Conservation (phyloP, 2,797 vertebrate genomes). For the Eutrigla gurnardus region DNA sequence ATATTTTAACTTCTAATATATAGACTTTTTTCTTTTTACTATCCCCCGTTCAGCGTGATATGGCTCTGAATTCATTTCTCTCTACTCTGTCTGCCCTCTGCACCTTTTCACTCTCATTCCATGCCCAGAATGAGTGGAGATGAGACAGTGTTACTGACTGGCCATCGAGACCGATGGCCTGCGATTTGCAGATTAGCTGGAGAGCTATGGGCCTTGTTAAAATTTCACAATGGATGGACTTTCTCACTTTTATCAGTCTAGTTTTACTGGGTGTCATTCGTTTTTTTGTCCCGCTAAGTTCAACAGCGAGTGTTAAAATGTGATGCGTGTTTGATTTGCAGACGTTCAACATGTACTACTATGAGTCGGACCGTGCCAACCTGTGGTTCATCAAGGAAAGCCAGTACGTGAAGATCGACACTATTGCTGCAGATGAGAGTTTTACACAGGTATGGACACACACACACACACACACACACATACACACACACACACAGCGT, state of each 20-base stretch:
- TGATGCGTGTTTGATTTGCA: constrained; percentile 61
- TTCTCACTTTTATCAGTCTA: constrained; percentile 11
- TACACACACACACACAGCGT: not conserved
- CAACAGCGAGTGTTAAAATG: not conserved
- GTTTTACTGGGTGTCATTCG: constrained; percentile 14
- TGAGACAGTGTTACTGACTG: constrained; percentile 44
- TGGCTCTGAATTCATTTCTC: constrained; percentile 46
- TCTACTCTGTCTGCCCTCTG: constrained; percentile 40
- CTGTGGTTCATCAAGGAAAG: constrained; percentile 89
- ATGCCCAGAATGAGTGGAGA: constrained; percentile 56
- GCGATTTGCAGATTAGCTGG: constrained; percentile 41
- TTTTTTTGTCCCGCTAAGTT: constrained; percentile 8
- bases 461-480: not conserved
- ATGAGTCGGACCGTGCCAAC: constrained; percentile 87
- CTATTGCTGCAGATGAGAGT: constrained; percentile 89
- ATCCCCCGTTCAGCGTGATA: constrained; percentile 29
- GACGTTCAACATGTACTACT: constrained; percentile 91
- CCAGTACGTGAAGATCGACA: constrained; percentile 89
- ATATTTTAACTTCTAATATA: constrained; percentile 45
- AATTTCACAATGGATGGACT: constrained; percentile 40
- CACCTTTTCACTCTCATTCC: constrained; percentile 51
- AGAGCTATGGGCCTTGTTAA: constrained; percentile 41
- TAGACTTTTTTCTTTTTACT: constrained; percentile 20
- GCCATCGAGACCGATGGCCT: constrained; percentile 53
- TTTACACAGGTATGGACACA: constrained; percentile 83